Evolutionary conservation across 2,888 invertebrate species (phyloP), one percentile per base, ranked within the genome.

Genomic region (Mesoligia furuncula): DNA sequence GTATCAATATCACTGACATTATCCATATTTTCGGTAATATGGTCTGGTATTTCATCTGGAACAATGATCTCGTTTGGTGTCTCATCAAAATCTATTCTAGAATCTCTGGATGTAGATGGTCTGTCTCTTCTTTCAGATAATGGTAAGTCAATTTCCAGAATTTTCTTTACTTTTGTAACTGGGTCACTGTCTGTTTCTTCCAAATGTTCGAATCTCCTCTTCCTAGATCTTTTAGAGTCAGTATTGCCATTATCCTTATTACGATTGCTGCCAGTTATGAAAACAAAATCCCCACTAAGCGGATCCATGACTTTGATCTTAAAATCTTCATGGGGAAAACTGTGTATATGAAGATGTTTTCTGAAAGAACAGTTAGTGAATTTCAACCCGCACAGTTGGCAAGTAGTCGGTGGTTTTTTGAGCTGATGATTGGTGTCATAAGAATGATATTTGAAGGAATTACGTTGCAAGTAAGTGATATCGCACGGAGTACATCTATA

Each of bases 261-360:
- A 9, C 31, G 17, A 73, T 85, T 85, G 0, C 1, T 64, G 20
- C 85, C 87, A 54, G 66, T 79, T 20, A 80, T 3, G n/a, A 75
- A 48, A 2, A 5, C 27, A 17, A 1, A 48, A 2, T 1, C 0
- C 0, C 77, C 79, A 0, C 1, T 69, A 0, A 51, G 17, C 0
- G 82, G 73, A 11, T 87, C 79, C 0, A 85, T 2, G 5, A 87
- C 36, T 69, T 85, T 85, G 0, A 87, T 87, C 4, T 72, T 67
- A 17, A 61, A 87, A 0, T 74, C 64, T 17, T 65, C 67, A 3
- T 70, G 17, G 0, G 17, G 17, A 2, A 20, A 4, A 3, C 15
- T 48, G 15, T 87, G 87, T 4, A 77, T 9, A 9, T 31, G 1
- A 0, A 11, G 0, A 31, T 87, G 87, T 42, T 77, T 85, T 2